phyloP scores from a whole-genome alignment of 2,888 invertebrate species.

The Cactoblastis cactorum region DNA sequence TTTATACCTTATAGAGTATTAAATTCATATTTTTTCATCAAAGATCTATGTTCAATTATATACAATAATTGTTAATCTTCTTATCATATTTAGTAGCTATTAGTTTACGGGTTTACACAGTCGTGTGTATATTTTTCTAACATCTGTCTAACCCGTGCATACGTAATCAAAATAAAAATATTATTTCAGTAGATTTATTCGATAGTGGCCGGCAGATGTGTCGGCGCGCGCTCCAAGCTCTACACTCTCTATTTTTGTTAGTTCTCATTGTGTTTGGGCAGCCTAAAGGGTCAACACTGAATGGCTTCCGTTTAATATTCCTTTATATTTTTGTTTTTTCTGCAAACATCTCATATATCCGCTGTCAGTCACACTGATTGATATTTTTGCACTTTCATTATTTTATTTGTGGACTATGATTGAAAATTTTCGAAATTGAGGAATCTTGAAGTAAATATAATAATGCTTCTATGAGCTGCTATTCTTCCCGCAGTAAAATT shows the following conservation, averaged over 20 bases:
- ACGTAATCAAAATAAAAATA: constrained; percentile 78
- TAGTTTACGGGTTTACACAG: constrained; percentile 16
- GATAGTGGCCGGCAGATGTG: constrained; percentile 75
- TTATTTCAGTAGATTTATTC: constrained; percentile 77
- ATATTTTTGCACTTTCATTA: too few relatives aligned
- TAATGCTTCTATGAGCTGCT: too few relatives aligned
- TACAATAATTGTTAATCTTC: too few relatives aligned
- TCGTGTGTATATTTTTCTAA: constrained; percentile 46
- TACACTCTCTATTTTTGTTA: constrained; percentile 66
- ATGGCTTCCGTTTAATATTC: constrained; percentile 64
- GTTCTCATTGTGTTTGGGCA: constrained; percentile 62
- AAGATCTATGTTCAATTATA: too few relatives aligned
- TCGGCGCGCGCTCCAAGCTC: constrained; percentile 48
- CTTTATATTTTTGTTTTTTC: constrained; percentile 56
- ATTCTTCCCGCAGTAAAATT: too few relatives aligned
- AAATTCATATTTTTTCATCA: too few relatives aligned
- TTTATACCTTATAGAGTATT: too few relatives aligned
- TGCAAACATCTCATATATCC: constrained; percentile 55
- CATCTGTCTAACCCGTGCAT: constrained; percentile 73
- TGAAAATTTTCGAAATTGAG: too few relatives aligned
- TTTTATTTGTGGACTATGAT: too few relatives aligned
- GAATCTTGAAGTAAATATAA: too few relatives aligned
- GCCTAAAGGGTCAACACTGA: constrained; percentile 69
- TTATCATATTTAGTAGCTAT: not conserved
- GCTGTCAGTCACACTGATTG: constrained; percentile 39